phyloP scores from a whole-genome alignment of 2,888 invertebrate species.

The Lasioglossum oenotherae region DNA sequence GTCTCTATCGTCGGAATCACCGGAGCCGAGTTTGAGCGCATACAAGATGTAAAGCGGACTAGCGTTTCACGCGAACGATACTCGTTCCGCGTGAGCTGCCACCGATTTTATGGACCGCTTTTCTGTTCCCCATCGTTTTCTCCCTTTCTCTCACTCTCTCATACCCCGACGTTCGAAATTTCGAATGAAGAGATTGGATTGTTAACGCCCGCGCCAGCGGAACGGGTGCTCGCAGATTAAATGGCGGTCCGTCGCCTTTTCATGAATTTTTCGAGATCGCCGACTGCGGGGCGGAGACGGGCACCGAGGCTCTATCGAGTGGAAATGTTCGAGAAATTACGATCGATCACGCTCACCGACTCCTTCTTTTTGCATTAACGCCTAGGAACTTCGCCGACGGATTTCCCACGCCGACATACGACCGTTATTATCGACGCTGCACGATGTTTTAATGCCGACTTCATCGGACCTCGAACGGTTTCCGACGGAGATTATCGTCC shows the following conservation, averaged over 20 bases:
- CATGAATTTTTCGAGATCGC: slow-evolving; percentile 21
- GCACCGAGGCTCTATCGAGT: neutral
- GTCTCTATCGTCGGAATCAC: slow-evolving; percentile 7
- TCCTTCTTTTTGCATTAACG: neutral
- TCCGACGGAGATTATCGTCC: neutral
- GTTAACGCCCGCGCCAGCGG: neutral
- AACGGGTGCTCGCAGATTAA: slow-evolving; percentile 15
- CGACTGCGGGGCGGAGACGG: neutral
- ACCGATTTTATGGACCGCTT: slow-evolving; percentile 22
- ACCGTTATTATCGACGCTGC: neutral
- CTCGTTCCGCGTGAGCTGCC: slow-evolving; percentile 2
- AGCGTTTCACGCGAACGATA: slow-evolving; percentile 23
- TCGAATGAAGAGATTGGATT: slow-evolving; percentile 21
- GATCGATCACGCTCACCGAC: neutral
- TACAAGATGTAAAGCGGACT: slow-evolving; percentile 20
- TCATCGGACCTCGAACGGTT: neutral
- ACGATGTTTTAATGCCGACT: neutral
- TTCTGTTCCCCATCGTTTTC: neutral
- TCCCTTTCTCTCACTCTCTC: neutral
- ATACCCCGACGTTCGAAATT: slow-evolving; percentile 25
- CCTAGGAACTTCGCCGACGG: neutral
- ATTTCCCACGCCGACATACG: neutral
- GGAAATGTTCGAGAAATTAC: slow-evolving; percentile 20
- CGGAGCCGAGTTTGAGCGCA: neutral
- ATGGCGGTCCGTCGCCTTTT: neutral